Conservation (phyloP, 2,888 invertebrate species). For the Liopterus haemorrhoidalis region DNA sequence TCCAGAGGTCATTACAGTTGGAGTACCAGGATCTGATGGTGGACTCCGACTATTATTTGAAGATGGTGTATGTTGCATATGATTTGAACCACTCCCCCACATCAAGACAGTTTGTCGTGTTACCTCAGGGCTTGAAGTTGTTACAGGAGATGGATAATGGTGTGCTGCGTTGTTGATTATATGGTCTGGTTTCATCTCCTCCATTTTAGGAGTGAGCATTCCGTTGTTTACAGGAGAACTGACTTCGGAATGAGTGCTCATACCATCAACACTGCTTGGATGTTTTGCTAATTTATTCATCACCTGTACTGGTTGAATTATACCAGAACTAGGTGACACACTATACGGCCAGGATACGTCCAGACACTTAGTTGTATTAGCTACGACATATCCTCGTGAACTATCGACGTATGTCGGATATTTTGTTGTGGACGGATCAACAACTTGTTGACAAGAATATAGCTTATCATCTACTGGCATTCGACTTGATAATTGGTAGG, state of each 20-base stretch:
- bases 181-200: slow-evolving; percentile 52
- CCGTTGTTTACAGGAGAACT: slow-evolving; percentile 58
- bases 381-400: slow-evolving; percentile 51
- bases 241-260: slow-evolving; percentile 55
- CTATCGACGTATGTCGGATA: slow-evolving; percentile 55
- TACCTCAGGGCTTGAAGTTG: slow-evolving; percentile 45
- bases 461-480: slow-evolving; percentile 53
- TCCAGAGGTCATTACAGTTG: slow-evolving; percentile 26
- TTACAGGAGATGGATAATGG: slow-evolving; percentile 43
- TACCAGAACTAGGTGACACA: slow-evolving; percentile 47
- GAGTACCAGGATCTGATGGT: slow-evolving; percentile 37
- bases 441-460: slow-evolving; percentile 56
- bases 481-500: slow-evolving; percentile 49
- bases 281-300: slow-evolving; percentile 42
- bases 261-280: slow-evolving; percentile 48
- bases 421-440: slow-evolving; percentile 54
- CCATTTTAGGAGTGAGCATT: slow-evolving; percentile 55
- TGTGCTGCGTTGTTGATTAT: slow-evolving; percentile 37
- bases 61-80: slow-evolving; percentile 27
- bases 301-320: slow-evolving; percentile 47
- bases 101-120: slow-evolving; percentile 86
- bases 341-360: slow-evolving; percentile 49
- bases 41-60: slow-evolving; percentile 30
- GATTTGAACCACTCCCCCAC: slow-evolving; percentile 64
- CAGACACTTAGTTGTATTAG: slow-evolving; percentile 45